Conservation (phyloP, 2,113 vertebrate species). For the Solea solea region DNA sequence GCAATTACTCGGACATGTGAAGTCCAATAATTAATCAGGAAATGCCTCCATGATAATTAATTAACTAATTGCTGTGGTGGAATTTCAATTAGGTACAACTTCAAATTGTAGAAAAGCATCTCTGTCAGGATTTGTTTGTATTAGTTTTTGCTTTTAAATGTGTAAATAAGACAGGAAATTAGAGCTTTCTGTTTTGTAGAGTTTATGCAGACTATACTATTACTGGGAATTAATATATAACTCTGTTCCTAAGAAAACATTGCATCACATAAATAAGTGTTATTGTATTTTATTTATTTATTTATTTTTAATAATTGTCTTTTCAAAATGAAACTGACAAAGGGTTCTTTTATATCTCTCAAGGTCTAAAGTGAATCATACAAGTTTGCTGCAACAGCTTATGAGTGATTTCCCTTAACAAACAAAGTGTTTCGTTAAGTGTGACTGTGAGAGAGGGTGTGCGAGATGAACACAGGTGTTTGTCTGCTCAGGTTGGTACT, state of each 20-base stretch:
- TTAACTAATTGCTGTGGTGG: slow-evolving; percentile 11
- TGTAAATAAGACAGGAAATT: no score
- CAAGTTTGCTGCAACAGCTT: slow-evolving; percentile 34
- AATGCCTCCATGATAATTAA: slow-evolving; percentile 26
- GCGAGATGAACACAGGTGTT: slow-evolving; percentile 22
- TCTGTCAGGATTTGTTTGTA: no score
- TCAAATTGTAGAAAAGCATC: not conserved
- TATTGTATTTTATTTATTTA: slow-evolving; percentile 5
- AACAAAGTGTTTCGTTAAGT: not conserved
- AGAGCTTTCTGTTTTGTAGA: no score
- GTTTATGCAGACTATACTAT: slow-evolving; percentile 6
- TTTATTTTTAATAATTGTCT: not conserved
- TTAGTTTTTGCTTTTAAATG: no score
- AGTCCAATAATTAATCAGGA: slow-evolving; percentile 17
- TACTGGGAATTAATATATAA: slow-evolving; percentile 12
- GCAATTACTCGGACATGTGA: not conserved
- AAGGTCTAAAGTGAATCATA: slow-evolving; percentile 56
- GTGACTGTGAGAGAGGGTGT: not conserved
- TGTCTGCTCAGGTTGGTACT: not conserved
- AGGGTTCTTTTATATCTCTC: slow-evolving; percentile 52
- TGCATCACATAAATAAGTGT: slow-evolving; percentile 38
- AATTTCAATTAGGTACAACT: slow-evolving; percentile 16
- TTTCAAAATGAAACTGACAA: slow-evolving; percentile 33
- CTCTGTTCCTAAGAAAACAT: slow-evolving; percentile 29
- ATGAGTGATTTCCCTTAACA: slow-evolving; percentile 42